Evolutionary conservation across 2,888 invertebrate species (phyloP), one percentile per base, ranked within the genome.

Genomic region (Papilio gigon): DNA sequence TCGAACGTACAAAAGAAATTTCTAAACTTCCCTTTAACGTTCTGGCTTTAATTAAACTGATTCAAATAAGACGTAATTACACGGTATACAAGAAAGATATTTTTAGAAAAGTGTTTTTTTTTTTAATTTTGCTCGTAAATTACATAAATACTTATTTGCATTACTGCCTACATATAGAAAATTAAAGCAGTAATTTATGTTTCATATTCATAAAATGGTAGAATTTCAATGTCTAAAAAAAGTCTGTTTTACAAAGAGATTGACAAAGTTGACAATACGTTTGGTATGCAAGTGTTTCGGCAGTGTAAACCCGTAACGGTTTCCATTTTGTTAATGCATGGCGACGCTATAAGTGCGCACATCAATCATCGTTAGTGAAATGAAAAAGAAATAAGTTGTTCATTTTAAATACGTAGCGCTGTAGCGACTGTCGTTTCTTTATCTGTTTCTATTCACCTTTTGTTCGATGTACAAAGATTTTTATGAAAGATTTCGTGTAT

Each of bases 301-400:
- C 22, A 22, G 47, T 47, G 12, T 1, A 47, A 47, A 22, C 47
- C 11, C 22, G 53, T n/a, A 53, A 53, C 27, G 53, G 27, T 56
- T 56, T 30, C 27, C 53, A 56, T 56, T 56, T 30, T 56, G 30
- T 30, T 56, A 56, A 56, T 30, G 44, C 44, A 44, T 44, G 44
- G 44, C 42, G 27, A 63, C 47, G 12, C 35, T 44, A 20, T 33
- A 20, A 50, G 37, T 33, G n/a, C 20, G 25, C 37, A 53, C 50
- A 64, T 64, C 64, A 64, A 64, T 64, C 64, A 64, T 64, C 64
- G 22, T 64, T 64, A 64, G 50, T 35, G 64, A 64, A 64, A 64
- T 27, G 47, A 64, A 27, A 53, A 53, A 40, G 27, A 60, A 40
- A 60, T 60, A 60, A 42, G 22, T 40, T 25, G 25, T 22, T 25